Base-by-base conservation (phyloP, 2,888 invertebrate genomes). In the Ennomos erosarius region DNA sequence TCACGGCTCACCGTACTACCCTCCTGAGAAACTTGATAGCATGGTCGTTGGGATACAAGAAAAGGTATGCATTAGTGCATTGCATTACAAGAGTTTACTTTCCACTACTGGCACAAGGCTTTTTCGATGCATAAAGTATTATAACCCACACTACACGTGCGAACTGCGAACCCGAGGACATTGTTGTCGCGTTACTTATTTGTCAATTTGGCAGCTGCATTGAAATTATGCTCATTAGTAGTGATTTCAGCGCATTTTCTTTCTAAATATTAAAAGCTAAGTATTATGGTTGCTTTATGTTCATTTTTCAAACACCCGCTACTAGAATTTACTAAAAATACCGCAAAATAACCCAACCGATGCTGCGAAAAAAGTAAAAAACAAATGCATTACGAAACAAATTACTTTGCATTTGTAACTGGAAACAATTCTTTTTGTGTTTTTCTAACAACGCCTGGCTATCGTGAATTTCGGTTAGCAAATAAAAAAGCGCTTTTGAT, bases 1-100 rank as follows among this genome's bases (percentile, higher is more conserved):
- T 0, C 98, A 98, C 78, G 98, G 98, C 0, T 98, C 98, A 0
- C 98, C 99, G 0, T 98, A 98, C 83, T 98, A 98, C 81, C 95
- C 96, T 0, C 94, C 98, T 0, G 97, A 97, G 82, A 97, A 96
- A 78, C 91, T 99, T 9, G 97, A 99, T 74, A 97, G 97, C 8
- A 95, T 97, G 78, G 94, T 97, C n/a, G 94, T 95, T 8, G 94
- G 94, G 58, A 93, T 96, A 74, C 95, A 96, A 67, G 93, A 94
- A 42, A 93, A 95, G 84, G 94, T 95, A 82, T 71, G 82, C 64
- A 38, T 59, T 48, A 26, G 3, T 26, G 4, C 5, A 5, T 44
- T 8, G n/a, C 10, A 12, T 43, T 16, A 16, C 16, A 16, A 16
- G 16, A 16, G 16, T 16, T 3, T 16, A 16, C 16, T 16, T 16